Evolutionary conservation across 2,888 invertebrate genomes (phyloP), one percentile per base, ranked within the genome.

Genomic region (Cataglyphis altisquamis): DNA sequence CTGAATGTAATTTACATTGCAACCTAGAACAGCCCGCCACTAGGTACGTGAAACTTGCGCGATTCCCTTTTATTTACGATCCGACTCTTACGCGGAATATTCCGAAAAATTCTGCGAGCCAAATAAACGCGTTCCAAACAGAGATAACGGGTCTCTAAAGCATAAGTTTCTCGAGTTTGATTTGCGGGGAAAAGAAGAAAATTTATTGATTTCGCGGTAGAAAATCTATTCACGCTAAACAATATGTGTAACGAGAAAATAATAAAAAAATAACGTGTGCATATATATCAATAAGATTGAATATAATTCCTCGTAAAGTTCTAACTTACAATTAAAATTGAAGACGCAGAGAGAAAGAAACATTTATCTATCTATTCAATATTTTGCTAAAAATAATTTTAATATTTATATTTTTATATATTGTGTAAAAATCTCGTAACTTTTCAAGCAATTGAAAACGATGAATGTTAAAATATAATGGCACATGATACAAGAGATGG

Each of bases 1-100:
- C 85, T 29, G 83, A 82, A 77, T 66, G 84, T 82, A 86, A 82
- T 87, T 85, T 85, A 73, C 88, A 67, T 80, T 70, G 63, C 70
- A 84, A 64, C 75, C 77, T 74, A 55, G 84, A 81, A 57, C 55
- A 85, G 66, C 36, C 41, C 57, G 81, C 84, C 52, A 68, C 39
- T 32, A 10, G 15, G 12, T 62, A 21, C 70, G 60, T 45, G 80
- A 84, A 89, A 83, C 73, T 82, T 78, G 67, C 81, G 57, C 64
- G 75, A 62, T 52, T 62, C 32, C 5, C 29, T 64, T 78, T 78
- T 83, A 83, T 78, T 83, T 83, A 80, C 64, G 83, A 78, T n/a
- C 45, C 55, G 67, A 10, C 25, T 73, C 45, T 36, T 52, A n/a
- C 32, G 48, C 36, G 77, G 63, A 83, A 62, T 77, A 83, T 83